These are phyloP conservation scores for Eremophila alpestris DNA, from an alignment of 2,797 vertebrate species.

Conservation along the genomic window DNA sequence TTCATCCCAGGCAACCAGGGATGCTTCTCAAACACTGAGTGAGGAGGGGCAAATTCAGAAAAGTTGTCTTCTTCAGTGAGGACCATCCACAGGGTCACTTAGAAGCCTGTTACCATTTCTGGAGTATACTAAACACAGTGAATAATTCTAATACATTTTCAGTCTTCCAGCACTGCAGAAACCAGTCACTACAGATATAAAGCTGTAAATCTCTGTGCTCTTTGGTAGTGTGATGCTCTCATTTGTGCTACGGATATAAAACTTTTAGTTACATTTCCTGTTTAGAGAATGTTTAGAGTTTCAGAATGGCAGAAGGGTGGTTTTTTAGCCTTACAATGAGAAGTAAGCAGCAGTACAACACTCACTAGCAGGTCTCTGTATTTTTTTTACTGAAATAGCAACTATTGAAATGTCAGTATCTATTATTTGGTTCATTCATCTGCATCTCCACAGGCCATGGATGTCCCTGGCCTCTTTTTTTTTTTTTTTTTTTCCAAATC, in stretches of 20 bases:
- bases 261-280: constrained; percentile 18
- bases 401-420: constrained; percentile 44
- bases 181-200: neutral
- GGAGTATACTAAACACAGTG: constrained; percentile 33
- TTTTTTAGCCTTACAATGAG: constrained; percentile 28
- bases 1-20: neutral
- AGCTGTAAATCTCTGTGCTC: constrained; percentile 12
- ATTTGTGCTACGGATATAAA: constrained; percentile 2
- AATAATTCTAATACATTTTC: constrained; percentile 43
- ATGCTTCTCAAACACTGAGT: neutral
- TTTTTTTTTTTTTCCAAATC: neutral
- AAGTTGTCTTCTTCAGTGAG: constrained; percentile 41
- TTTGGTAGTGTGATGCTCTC: neutral
- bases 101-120: constrained; percentile 58
- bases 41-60: neutral
- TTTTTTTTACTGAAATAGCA: constrained; percentile 47
- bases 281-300: constrained; percentile 42
- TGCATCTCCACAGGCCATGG: constrained; percentile 43
- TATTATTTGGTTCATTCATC: constrained; percentile 30
- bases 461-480: constrained; percentile 42
- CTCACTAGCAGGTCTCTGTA: constrained; percentile 13
- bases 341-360: constrained; percentile 41
- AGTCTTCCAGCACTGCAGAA: constrained; percentile 24
- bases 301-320: constrained; percentile 16
- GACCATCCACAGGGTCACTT: constrained; percentile 29